Evolutionary conservation across 2,797 vertebrate species (phyloP).

Genomic region (Masticophis lateralis): DNA sequence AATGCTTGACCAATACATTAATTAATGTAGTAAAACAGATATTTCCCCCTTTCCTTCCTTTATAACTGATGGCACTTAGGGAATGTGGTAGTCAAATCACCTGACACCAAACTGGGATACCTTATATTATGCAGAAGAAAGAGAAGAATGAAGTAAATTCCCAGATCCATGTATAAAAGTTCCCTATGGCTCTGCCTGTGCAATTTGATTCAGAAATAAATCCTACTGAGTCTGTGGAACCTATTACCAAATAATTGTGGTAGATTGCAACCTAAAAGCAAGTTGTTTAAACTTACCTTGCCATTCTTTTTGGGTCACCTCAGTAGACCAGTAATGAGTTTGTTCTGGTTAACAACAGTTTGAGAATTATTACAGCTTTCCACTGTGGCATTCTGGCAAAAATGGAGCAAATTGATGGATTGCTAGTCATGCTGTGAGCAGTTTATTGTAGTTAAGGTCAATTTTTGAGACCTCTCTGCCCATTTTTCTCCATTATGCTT

Average conservation of each 20-base stretch:
- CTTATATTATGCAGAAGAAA: not conserved
- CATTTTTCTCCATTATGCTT: slow-evolving; percentile 16
- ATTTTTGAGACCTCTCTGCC: slow-evolving; percentile 24
- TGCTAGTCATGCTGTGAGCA: slow-evolving; percentile 4
- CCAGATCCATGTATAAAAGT: not conserved
- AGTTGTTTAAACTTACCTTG: not conserved
- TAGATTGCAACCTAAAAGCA: not conserved
- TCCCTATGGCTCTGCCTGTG: not conserved
- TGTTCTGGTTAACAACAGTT: not conserved
- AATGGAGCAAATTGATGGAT: slow-evolving; percentile 29
- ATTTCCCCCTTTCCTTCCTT: not conserved
- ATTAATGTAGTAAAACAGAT: not conserved
- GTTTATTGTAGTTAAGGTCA: slow-evolving; percentile 43
- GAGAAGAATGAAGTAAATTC: not conserved
- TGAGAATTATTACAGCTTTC: slow-evolving; percentile 26
- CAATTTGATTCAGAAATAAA: not conserved
- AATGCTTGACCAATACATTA: not conserved
- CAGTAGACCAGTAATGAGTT: not conserved
- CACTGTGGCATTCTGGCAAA: slow-evolving; percentile 30
- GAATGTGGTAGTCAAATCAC: not conserved
- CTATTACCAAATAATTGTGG: not conserved
- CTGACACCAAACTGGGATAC: not conserved
- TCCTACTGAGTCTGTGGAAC: not conserved
- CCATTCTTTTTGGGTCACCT: not conserved
- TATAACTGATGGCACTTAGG: not conserved